These are phyloP conservation scores for Chloropsis cyanopogon DNA, from an alignment of 2,113 vertebrate genomes.

Conservation along the genomic window DNA sequence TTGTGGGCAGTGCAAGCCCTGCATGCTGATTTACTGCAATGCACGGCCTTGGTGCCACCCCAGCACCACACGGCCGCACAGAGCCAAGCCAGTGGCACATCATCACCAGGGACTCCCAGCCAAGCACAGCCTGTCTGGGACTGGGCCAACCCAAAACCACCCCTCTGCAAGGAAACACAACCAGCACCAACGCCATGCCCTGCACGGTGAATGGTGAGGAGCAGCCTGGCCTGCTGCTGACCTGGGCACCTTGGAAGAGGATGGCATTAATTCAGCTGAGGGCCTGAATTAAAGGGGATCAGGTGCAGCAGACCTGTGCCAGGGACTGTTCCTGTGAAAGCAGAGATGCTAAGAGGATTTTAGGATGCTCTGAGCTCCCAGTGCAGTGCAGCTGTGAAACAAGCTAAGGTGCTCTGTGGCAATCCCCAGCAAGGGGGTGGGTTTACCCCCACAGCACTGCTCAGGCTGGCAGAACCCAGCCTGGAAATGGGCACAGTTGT, in stretches of 20 bases:
- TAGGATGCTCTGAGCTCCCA: neutral
- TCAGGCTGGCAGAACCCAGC: neutral
- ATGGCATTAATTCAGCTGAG: neutral
- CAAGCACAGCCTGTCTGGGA: neutral
- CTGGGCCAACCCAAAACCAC: neutral
- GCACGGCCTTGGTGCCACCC: neutral
- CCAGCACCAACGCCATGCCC: accelerated
- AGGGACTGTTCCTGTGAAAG: neutral
- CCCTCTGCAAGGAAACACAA: neutral
- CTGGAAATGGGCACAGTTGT: neutral
- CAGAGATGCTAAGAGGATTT: neutral
- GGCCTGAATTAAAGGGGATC: neutral
- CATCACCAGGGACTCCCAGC: neutral
- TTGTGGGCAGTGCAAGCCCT: neutral
- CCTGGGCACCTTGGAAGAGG: neutral
- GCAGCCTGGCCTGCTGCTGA: neutral
- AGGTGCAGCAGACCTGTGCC: neutral
- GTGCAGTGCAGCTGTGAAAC: neutral
- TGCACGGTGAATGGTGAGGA: neutral
- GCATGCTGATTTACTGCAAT: neutral
- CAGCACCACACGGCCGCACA: accelerated
- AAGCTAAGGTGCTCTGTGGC: neutral
- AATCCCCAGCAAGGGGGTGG: neutral
- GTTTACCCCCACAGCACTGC: neutral
- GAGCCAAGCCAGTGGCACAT: neutral